Evolutionary conservation across 2,113 vertebrate species (phyloP).

Genomic region (Catharus fuscescens): DNA sequence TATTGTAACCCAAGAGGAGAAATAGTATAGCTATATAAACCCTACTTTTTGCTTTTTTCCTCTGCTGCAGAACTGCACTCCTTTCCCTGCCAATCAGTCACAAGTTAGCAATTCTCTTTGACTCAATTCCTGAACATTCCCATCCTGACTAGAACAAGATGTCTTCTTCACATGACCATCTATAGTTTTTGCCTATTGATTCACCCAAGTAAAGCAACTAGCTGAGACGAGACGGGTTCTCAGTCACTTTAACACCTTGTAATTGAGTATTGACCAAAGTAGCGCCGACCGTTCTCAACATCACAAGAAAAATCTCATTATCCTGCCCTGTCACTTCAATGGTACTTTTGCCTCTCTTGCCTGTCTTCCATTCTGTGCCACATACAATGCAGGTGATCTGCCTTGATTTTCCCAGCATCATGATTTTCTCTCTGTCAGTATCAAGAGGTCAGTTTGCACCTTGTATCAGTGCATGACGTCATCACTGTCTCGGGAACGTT

Average conservation of each 20-base stretch:
- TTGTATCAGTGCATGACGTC: neutral
- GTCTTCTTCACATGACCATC: neutral
- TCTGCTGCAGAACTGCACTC: neutral
- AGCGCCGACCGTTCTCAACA: rapidly evolving
- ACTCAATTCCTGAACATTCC: neutral
- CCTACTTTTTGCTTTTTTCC: neutral
- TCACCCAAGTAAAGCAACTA: neutral
- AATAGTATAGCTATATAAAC: neutral
- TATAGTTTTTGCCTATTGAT: neutral
- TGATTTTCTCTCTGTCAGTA: neutral
- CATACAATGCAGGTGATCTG: neutral
- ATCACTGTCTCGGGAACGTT: neutral
- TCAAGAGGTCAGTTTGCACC: neutral
- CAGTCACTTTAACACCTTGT: neutral
- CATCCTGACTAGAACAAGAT: neutral
- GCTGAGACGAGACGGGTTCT: neutral
- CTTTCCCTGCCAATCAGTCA: neutral
- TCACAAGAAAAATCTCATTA: neutral
- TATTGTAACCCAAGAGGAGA: neutral
- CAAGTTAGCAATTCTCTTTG: neutral
- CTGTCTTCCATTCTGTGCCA: neutral
- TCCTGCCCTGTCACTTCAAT: neutral
- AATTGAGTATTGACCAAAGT: neutral
- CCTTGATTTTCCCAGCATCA: neutral
- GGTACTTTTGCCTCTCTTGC: neutral